Evolutionary conservation across 2,888 invertebrate genomes (phyloP), one percentile per base, ranked within the genome.

Genomic region (Plagodis dolabraria): DNA sequence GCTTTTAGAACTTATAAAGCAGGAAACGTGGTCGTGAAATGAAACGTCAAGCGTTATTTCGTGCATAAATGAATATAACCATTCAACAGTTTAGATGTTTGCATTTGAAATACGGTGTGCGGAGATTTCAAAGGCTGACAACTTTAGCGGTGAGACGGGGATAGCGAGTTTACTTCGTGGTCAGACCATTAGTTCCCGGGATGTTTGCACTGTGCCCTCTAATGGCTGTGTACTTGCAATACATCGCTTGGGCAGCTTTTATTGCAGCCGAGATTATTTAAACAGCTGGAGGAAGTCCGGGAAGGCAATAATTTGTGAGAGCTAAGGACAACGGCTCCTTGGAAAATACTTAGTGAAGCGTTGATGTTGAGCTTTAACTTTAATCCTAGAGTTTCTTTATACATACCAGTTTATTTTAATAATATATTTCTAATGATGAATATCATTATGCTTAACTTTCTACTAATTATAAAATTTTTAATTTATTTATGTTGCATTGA

Each of bases 221-320:
- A 79, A 79, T 80, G 76, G 79, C 71, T 68, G 57, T 75, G 75
- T 79, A 80, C 83, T 79, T 72, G 83, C 80, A 79, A 83, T 85
- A 83, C 84, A 86, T 85, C 72, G 82, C 77, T 66, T 55, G 60
- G 55, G 51, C 74, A 68, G 77, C 74, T 80, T 85, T 85, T 85
- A 86, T 85, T 85, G 82, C 85, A 74, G 71, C 79, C 69, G 75
- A 84, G 84, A 85, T 86, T 86, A 86, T 85, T 83, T 86, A 85
- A 85, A 85, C 84, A 80, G 81, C 79, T 72, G 59, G 62, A 51
- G 60, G 36, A 53, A 47, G 58, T 36, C 60, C 34, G 59, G 56
- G 54, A 60, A 70, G 72, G 79, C 76, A 75, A 85, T 85, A 83
- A 85, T 78, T 85, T 73, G 72, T 68, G 69, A 72, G 72, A 67